A percentile compares a stretch with the other conserved stretches of the same genome.
phyloP scores from a whole-genome alignment of 2,113 vertebrate genomes.

The Apodemus sylvaticus region DNA sequence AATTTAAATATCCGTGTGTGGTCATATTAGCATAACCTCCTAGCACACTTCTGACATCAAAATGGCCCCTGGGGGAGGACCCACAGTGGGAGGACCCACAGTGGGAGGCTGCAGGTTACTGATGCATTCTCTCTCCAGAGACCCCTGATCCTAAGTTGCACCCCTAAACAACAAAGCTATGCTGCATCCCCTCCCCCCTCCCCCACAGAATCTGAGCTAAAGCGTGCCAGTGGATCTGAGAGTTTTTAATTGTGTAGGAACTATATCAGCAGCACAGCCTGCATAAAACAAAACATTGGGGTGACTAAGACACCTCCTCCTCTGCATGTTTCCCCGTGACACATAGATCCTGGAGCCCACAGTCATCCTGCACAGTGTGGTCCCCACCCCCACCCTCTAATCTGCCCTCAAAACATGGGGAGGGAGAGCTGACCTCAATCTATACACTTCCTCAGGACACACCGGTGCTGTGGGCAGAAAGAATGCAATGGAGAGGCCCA shows the following conservation, averaged over 20 bases:
- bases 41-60: not conserved
- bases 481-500: not conserved
- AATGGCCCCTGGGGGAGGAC: not conserved
- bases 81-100: accelerated
- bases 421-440: not conserved
- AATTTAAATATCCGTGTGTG: conserved; percentile 18
- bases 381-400: too few species aligned
- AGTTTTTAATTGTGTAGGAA: conserved; percentile 58
- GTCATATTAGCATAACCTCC: not conserved
- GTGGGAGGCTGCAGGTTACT: accelerated
- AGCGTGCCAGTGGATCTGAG: not conserved
- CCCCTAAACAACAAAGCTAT: not conserved
- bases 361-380: too few species aligned
- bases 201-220: conserved; percentile 14
- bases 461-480: not conserved
- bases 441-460: not conserved
- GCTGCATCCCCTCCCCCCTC: not conserved
- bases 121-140: not conserved
- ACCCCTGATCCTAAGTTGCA: not conserved
- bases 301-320: conserved; percentile 41
- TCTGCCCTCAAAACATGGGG: not conserved
- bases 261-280: conserved; percentile 64
- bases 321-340: not conserved
- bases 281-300: conserved; percentile 31
- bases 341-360: accelerated